Evolutionary conservation across 2,113 vertebrate genomes (phyloP).

Genomic region (Ia io): DNA sequence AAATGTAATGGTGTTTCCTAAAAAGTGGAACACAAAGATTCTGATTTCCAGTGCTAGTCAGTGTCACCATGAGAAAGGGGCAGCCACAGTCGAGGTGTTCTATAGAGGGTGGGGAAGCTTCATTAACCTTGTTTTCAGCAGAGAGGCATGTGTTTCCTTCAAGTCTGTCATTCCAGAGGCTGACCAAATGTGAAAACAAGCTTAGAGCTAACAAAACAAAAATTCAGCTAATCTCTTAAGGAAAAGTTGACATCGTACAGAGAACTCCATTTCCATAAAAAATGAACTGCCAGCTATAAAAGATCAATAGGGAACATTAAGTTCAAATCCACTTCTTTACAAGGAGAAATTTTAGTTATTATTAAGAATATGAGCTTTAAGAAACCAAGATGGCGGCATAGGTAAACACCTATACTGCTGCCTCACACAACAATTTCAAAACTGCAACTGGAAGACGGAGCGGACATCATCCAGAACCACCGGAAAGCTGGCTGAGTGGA

Average conservation of each 20-base stretch:
- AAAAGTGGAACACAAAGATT: background rate
- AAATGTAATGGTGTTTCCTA: background rate
- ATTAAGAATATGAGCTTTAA: background rate
- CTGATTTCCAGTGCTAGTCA: background rate
- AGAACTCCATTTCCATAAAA: background rate
- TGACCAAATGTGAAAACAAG: background rate
- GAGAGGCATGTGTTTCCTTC: background rate
- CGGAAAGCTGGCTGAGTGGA: no score
- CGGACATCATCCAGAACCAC: no score
- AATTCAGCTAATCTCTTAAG: background rate
- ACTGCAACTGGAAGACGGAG: no score
- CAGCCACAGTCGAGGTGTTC: background rate
- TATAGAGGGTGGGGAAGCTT: background rate
- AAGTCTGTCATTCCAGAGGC: background rate
- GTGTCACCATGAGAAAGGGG: background rate
- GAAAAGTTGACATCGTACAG: background rate
- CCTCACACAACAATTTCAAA: no score
- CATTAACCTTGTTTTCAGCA: background rate
- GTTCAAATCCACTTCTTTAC: background rate
- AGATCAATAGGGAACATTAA: background rate
- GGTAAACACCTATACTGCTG: no score
- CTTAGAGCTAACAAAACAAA: slow-evolving; percentile 2
- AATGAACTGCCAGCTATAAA: background rate
- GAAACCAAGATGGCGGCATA: no score
- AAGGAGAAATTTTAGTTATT: background rate